phyloP scores from a whole-genome alignment of 2,888 invertebrate species.

The Cryptocheilus praepositus region DNA sequence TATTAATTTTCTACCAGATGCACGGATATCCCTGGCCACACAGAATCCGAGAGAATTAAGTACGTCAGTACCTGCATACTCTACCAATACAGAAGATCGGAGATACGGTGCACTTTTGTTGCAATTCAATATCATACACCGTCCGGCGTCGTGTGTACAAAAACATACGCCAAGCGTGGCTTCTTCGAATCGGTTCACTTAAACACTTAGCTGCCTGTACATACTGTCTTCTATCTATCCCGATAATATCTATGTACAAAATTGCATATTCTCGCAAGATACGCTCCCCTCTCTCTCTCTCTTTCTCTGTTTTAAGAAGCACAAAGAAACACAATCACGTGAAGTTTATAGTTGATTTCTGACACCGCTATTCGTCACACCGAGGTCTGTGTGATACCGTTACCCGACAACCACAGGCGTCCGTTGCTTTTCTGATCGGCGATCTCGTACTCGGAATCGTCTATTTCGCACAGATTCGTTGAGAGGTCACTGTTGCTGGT shows the following conservation, averaged over 20 bases:
- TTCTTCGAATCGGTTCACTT: constrained; percentile 17
- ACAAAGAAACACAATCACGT: constrained; percentile 52
- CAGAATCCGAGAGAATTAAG: constrained; percentile 49
- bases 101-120: constrained; percentile 40
- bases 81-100: constrained; percentile 51
- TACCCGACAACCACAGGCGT: constrained; percentile 70
- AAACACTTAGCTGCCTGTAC: constrained; percentile 63
- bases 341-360: constrained; percentile 36
- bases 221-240: constrained; percentile 53
- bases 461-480: constrained; percentile 93
- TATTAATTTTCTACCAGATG: too few species aligned
- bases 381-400: constrained; percentile 74
- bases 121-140: constrained; percentile 23
- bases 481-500: constrained; percentile 91
- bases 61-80: constrained; percentile 54
- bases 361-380: constrained; percentile 69
- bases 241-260: constrained; percentile 65
- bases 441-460: constrained; percentile 87
- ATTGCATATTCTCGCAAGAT: constrained; percentile 61
- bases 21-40: too few species aligned
- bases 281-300: constrained; percentile 34
- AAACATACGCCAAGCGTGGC: constrained; percentile 13
- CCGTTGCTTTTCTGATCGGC: constrained; percentile 73
- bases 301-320: constrained; percentile 36
- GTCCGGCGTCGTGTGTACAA: constrained; percentile 20